Evolutionary conservation across 2,797 vertebrate species (phyloP), one percentile per base, ranked within the genome.

Genomic region (Sus cebifrons): DNA sequence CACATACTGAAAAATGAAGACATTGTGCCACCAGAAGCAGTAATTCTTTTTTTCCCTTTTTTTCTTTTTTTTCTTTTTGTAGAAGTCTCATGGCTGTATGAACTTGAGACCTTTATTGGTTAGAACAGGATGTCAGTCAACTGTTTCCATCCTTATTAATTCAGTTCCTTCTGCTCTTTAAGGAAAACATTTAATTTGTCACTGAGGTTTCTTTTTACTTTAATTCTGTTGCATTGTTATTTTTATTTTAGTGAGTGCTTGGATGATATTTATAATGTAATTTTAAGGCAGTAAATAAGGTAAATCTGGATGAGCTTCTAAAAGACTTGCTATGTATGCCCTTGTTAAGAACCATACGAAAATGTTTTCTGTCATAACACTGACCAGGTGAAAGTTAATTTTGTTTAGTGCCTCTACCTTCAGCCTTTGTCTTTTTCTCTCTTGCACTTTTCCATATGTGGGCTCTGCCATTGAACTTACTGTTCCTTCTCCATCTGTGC

Each of bases 401-500:
- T 97, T 97, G 97, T 95, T 97, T 44, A 77, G 64, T 95, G 18
- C 32, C 44, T 89, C 75, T 81, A 56, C 62, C 62, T 85, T 71
- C 64, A 90, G 36, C 15, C 56, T 97, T 95, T 96, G 95, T 96
- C 77, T 98, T 98, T 20, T 0, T 96, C 96, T 87, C 62, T 95
- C 89, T 83, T 95, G 56, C 96, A 95, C 95, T 96, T 97, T 98
- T 94, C 96, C 85, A 67, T 68, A 92, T 97, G 97, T 96, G 91
- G 97, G 95, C 89, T 98, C 97, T 98, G 94, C 96, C 97, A 98
- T 92, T 97, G 98, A 98, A 98, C 97, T 98, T 97, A 74, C 91
- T 97, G 97, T 98, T 98, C 98, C 81, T 97, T 98, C 97, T 97
- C 98, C 98, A 98, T 99, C 98, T 99, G 98, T n/a, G 25, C 97